These are phyloP conservation scores for Agrilus mali DNA, from an alignment of 2,888 invertebrate genomes.

Conservation along the genomic window DNA sequence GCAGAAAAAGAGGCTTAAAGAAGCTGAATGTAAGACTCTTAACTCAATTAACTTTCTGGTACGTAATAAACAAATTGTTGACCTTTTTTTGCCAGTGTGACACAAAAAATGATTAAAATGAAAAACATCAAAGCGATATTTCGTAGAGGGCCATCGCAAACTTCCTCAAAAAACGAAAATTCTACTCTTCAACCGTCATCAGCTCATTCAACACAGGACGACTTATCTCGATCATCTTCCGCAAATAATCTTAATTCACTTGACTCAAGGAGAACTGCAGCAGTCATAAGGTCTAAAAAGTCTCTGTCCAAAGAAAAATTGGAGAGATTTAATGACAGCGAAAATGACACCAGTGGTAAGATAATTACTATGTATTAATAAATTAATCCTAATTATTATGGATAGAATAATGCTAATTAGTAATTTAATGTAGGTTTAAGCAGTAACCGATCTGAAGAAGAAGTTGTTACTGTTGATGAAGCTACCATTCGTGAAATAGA, in stretches of 20 bases:
- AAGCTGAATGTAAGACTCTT: too few species aligned
- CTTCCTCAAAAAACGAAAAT: conserved; percentile 40
- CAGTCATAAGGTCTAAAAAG: conserved; percentile 34
- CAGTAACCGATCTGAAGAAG: conserved; percentile 7
- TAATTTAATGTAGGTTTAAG: not conserved
- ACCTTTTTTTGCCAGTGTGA: not conserved
- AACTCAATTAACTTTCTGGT: too few species aligned
- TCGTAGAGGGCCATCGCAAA: conserved; percentile 60
- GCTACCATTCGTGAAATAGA: conserved; percentile 50
- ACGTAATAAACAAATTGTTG: too few species aligned
- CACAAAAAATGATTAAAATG: conserved; percentile 46
- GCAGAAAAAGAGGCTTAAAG: too few species aligned
- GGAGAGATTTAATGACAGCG: conserved; percentile 24
- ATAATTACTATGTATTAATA: not conserved
- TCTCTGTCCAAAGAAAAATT: conserved; percentile 27
- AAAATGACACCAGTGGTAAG: conserved; percentile 26
- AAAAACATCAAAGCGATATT: conserved; percentile 87
- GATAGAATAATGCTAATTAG: not conserved
- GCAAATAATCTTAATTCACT: conserved; percentile 50
- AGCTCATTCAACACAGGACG: conserved; percentile 20
- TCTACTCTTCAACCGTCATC: conserved; percentile 22
- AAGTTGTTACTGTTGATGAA: conserved; percentile 14
- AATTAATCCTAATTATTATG: not conserved
- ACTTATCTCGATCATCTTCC: conserved; percentile 48
- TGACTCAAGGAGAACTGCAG: conserved; percentile 37